phyloP scores from a whole-genome alignment of 2,888 invertebrate species.

The Elmis aenea region DNA sequence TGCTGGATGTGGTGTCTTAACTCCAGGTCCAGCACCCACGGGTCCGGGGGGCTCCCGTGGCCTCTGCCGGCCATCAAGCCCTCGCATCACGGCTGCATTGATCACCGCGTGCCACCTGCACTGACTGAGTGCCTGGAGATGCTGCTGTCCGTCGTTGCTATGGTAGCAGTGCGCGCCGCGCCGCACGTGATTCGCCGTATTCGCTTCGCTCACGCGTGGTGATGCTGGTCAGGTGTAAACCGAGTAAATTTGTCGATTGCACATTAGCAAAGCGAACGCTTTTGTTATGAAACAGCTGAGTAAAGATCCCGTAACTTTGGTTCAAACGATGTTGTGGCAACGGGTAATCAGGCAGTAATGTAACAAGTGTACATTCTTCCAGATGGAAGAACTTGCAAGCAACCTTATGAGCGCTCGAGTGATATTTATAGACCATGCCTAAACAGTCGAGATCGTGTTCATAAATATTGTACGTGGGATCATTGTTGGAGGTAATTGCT shows the following conservation, averaged over 20 bases:
- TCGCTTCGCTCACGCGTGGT: constrained; percentile 36
- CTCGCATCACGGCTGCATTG: constrained; percentile 44
- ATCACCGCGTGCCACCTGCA: constrained; percentile 43
- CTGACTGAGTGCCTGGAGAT: constrained; percentile 44
- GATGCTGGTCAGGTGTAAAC: constrained; percentile 26
- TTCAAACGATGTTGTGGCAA: constrained; percentile 35
- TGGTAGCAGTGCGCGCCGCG: constrained; percentile 39
- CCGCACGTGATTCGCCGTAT: constrained; percentile 48
- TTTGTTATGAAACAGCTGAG: too few relatives aligned
- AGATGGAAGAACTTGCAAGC: constrained; percentile 12
- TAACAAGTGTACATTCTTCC: constrained; percentile 18
- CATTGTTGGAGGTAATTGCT: constrained; percentile 22
- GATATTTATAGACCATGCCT: constrained; percentile 10
- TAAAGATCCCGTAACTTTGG: constrained; percentile 46
- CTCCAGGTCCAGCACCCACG: constrained; percentile 65
- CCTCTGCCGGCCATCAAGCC: constrained; percentile 45
- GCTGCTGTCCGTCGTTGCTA: constrained; percentile 38
- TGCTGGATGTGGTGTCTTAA: constrained; percentile 83
- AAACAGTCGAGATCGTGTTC: constrained; percentile 10
- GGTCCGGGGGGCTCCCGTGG: constrained; percentile 44
- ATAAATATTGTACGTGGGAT: constrained; percentile 18
- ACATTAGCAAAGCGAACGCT: constrained; percentile 27
- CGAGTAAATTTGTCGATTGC: constrained; percentile 29
- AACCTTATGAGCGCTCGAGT: constrained; percentile 9
- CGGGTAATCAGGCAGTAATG: constrained; percentile 19